Evolutionary conservation across 1,140 invertebrate species (phyloP).

Genomic region (Heliothis subflexa): DNA sequence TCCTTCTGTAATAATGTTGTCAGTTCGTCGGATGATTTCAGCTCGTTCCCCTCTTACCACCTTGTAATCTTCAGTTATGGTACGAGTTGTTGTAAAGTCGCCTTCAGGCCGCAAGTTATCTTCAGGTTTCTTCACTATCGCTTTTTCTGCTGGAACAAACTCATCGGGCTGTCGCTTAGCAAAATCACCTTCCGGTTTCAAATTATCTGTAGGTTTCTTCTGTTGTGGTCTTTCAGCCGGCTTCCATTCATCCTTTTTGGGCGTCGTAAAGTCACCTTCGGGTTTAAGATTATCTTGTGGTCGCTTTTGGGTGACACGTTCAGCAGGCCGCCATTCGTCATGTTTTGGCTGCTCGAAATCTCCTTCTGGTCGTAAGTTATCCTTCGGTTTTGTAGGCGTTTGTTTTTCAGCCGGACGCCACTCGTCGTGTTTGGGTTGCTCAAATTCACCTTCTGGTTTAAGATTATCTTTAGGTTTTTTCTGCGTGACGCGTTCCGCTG

Average conservation of each 20-base stretch:
- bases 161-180: slow-evolving; percentile 86
- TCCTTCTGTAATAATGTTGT: slow-evolving; percentile 88
- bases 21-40: slow-evolving; percentile 87
- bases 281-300: slow-evolving; percentile 86
- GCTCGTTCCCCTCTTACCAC: slow-evolving; percentile 87
- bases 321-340: slow-evolving; percentile 79
- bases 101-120: slow-evolving; percentile 89
- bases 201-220: slow-evolving; percentile 80
- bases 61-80: slow-evolving; percentile 87
- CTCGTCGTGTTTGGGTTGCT: slow-evolving; percentile 81
- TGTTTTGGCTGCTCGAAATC: slow-evolving; percentile 83
- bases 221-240: slow-evolving; percentile 69
- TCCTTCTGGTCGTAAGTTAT: slow-evolving; percentile 82
- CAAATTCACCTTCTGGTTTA: slow-evolving; percentile 87
- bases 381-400: slow-evolving; percentile 84
- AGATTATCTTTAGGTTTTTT: slow-evolving; percentile 87
- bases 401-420: slow-evolving; percentile 83
- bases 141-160: slow-evolving; percentile 88
- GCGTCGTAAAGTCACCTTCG: slow-evolving; percentile 87
- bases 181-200: slow-evolving; percentile 87
- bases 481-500: slow-evolving; percentile 85
- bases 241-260: slow-evolving; percentile 77
- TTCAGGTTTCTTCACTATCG: slow-evolving; percentile 86
- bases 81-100: slow-evolving; percentile 85
- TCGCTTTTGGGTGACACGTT: slow-evolving; percentile 61